Base-by-base conservation (phyloP, 2,888 invertebrate genomes). In the Apamea sordens region DNA sequence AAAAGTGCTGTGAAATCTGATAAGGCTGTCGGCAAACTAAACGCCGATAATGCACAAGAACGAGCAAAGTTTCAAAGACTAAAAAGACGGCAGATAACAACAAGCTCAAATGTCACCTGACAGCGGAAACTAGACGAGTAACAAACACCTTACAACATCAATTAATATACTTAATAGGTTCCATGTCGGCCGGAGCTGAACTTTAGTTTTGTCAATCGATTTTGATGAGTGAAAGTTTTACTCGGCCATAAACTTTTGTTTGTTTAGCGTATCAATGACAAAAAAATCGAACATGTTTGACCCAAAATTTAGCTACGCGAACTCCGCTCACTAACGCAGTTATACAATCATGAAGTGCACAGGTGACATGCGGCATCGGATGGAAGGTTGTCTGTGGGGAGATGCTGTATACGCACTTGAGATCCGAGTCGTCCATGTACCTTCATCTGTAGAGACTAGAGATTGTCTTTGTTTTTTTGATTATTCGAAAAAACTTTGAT, bases 1-100 rank as follows among this genome's bases (percentile, higher is more conserved):
- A 80, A 79, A 73, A 73, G 69, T 79, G 24, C 69, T 56, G 15
- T 74, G 74, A 63, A 85, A 82, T 67, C n/a, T 21, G 73, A 80
- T 80, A 85, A 61, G 64, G 8, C 36, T 61, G 79, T 73, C 63
- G 41, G 32, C 24, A 65, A 73, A 63, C 36, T 32, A 47, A 84
- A 74, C 47, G 13, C 5, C 28, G 21, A 71, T 56, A 67, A 73
- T n/a, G 70, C 1, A 36, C 36, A 69, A 36, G 18, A 65, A 69
- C 11, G 5, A 64, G 36, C 24, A 8, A 67, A 68, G 47, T 74
- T 63, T 59, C 24, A 53, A 67, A 70, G 44, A 69, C 36, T 67
- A 70, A 41, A 70, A 65, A 41, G 53, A 15, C 63, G 36, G n/a
- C 10, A 47, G 4, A 32, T 63, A 28, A 28, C 13, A 18, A 63